These are phyloP conservation scores for Sisor rabdophorus DNA, from an alignment of 2,113 vertebrate species.

Conservation along the genomic window DNA sequence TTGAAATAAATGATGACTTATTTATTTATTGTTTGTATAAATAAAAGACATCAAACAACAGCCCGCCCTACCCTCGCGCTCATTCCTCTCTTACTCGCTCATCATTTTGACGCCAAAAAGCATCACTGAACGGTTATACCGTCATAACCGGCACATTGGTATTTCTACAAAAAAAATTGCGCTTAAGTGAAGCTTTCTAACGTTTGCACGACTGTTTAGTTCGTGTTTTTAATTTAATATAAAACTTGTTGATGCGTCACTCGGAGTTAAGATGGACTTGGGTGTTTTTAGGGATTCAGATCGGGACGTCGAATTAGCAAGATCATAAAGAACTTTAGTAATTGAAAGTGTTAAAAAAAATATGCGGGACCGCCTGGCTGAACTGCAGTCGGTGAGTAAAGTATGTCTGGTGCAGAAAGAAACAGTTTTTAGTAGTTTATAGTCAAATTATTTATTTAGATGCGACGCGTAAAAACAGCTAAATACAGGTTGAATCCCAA, in stretches of 20 bases:
- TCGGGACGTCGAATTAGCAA: not conserved
- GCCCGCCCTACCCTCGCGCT: not conserved
- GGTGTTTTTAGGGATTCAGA: not conserved
- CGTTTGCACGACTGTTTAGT: not conserved
- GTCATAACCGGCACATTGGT: not conserved
- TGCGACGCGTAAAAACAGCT: not conserved
- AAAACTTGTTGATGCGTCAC: not conserved
- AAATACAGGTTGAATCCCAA: not conserved
- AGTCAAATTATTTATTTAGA: not conserved
- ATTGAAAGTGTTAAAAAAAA: not conserved
- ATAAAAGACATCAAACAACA: not conserved
- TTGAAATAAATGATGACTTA: too few species aligned
- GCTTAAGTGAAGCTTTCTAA: not conserved
- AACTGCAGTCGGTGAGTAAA: slow-evolving; percentile 76
- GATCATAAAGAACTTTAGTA: slow-evolving; percentile 7
- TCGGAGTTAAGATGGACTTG: slow-evolving; percentile 33
- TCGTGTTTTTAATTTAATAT: not conserved
- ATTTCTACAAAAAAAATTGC: not conserved
- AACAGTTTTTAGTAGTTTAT: not conserved
- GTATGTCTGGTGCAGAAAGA: not conserved
- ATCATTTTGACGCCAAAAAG: not conserved
- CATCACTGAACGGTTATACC: not conserved
- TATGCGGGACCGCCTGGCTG: slow-evolving; percentile 88
- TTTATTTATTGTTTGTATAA: not conserved
- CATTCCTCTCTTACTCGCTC: not conserved